Percentiles rank a stretch among this genome's conserved stretches.
phyloP scores from a whole-genome alignment of 2,113 vertebrate species.

The Phalacrocorax brasilianus region DNA sequence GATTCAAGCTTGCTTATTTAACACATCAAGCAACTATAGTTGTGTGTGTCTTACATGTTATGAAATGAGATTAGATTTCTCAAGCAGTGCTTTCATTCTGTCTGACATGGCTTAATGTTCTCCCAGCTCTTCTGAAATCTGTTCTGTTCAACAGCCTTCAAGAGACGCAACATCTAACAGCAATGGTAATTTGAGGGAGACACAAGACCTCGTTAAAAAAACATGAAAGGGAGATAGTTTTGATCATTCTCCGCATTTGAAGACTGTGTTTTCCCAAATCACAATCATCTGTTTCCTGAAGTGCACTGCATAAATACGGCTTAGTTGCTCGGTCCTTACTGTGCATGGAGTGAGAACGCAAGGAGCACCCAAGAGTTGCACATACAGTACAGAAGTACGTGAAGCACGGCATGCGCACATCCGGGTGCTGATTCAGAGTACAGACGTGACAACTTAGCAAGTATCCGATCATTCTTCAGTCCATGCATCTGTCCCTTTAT shows the following conservation, averaged over 20 bases:
- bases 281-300: background rate
- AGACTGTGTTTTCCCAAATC: background rate
- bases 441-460: background rate
- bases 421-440: background rate
- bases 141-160: background rate
- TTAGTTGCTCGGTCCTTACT: background rate
- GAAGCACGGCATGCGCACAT: background rate
- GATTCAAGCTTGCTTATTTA: background rate
- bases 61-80: constrained; percentile 24
- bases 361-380: background rate
- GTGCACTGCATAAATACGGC: background rate
- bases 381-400: background rate
- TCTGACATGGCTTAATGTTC: background rate
- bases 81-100: constrained; percentile 17
- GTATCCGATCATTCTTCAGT: background rate
- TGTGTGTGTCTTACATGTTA: background rate
- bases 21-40: background rate
- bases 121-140: constrained; percentile 30
- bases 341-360: background rate
- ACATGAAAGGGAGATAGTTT: background rate
- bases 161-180: background rate
- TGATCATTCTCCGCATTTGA: background rate
- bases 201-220: background rate
- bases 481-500: background rate
- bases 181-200: constrained; percentile 3